Base-by-base conservation (phyloP, 2,113 vertebrate genomes). In the Chaetorhynchus papuensis region DNA sequence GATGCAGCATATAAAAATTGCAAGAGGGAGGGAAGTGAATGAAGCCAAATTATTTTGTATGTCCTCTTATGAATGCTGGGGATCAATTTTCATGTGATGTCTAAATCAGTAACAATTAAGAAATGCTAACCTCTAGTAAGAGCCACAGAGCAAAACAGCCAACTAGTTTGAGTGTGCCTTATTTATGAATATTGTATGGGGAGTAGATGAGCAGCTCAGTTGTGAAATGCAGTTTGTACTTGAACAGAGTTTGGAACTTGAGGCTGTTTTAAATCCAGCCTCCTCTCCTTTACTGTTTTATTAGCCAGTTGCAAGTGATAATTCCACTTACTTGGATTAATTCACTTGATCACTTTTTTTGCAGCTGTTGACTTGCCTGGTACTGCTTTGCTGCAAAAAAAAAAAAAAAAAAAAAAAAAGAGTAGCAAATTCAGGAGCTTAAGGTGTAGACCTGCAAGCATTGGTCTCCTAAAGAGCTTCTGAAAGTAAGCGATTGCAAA, bases 371-470 rank as follows among this genome's bases (percentile, higher is more conserved):
- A 35, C 65, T 97, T 96, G 92, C 75, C 83, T 90, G 87, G 68
- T 68, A 10, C 89, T 90, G 72, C 89, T 93, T 81, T 90, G 79
- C 92, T 97, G 10, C 78, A 78, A 89, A 89, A 86, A 87, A 86
- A 65, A 80, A n/a, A 47, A 39, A 39, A 39, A 39, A 65, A 79
- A n/a, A 45, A 92, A 91, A 86, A 65, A 80, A n/a, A 47, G 23
- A 63, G 79, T 13, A 59, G 81, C 60, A 79, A 76, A 95, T 91
- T 94, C 87, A 89, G 91, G 87, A 96, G 87, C 45, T 93, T 75
- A 41, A 71, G 87, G 69, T 83, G 77, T 65, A 94, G 94, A 80
- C 65, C 26, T 26, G 83, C 60, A 71, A 87, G 37, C 11, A 1
- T 71, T 50, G 59, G 22, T 65, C 39, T 95, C 35, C 56, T 76